Evolutionary conservation across 2,888 invertebrate genomes (phyloP).

Genomic region (Clitarchus hookeri): DNA sequence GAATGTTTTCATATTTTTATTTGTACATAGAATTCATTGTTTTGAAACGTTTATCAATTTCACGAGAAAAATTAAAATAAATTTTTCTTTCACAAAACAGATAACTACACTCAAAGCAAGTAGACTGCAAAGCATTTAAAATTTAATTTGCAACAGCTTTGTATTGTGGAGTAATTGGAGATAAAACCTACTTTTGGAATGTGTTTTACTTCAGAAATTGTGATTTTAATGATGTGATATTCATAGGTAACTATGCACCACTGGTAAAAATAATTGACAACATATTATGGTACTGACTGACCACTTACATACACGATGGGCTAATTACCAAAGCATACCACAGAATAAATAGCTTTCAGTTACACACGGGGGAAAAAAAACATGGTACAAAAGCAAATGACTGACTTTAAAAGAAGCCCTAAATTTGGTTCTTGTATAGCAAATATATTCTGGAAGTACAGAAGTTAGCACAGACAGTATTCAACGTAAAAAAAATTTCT

Average conservation of each 20-base stretch:
- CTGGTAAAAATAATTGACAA: background rate
- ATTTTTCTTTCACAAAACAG: background rate
- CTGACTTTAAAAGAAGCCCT: background rate
- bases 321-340: background rate
- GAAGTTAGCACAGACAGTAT: background rate
- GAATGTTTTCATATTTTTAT: conserved; percentile 36
- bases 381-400: too few relatives aligned
- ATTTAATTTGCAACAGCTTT: background rate
- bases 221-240: background rate
- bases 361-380: too few relatives aligned
- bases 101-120: background rate
- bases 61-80: conserved; percentile 6
- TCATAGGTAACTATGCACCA: background rate
- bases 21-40: conserved; percentile 39
- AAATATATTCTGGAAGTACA: background rate
- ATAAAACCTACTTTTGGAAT: background rate
- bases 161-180: background rate
- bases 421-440: background rate
- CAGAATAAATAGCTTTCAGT: too few relatives aligned
- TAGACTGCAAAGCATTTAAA: conserved; percentile 8
- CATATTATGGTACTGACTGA: background rate
- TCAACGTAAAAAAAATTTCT: background rate
- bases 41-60: conserved; percentile 22
- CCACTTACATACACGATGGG: background rate
- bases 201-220: background rate